A percentile compares a stretch with the other conserved stretches of the same genome.
Evolutionary conservation across 1,140 invertebrate genomes (phyloP).

Genomic region (Babylonia areolata): DNA sequence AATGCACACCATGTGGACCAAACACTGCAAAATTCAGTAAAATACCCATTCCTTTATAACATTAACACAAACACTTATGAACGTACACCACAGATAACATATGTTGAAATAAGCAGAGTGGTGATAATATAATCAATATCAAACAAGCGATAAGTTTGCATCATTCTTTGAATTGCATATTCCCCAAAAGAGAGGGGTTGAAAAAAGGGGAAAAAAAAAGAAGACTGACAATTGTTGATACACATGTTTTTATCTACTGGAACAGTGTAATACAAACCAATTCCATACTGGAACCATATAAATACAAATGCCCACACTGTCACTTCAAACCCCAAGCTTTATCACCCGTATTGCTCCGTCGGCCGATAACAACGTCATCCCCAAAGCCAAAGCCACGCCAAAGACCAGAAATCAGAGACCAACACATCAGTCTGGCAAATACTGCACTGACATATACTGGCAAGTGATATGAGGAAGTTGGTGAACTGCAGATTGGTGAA

Average conservation of each 20-base stretch:
- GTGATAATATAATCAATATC: background rate
- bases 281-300: background rate
- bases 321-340: background rate
- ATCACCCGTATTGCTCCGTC: conserved; percentile 11
- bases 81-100: background rate
- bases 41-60: too few relatives aligned
- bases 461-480: too few relatives aligned
- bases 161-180: background rate
- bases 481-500: too few relatives aligned
- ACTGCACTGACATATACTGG: too few relatives aligned
- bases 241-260: background rate
- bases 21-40: too few relatives aligned
- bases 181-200: background rate
- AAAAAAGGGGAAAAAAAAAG: background rate
- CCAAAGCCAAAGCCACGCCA: background rate
- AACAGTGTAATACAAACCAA: background rate
- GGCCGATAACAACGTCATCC: background rate
- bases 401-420: background rate
- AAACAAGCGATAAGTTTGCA: background rate
- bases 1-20: too few relatives aligned
- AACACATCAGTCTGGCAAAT: too few relatives aligned
- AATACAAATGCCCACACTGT: background rate
- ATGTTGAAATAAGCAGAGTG: background rate
- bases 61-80: background rate
- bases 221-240: background rate